Percentiles rank a stretch among this genome's conserved stretches.
These are phyloP conservation scores for Oncorhynchus clarkii DNA, from an alignment of 2,113 vertebrate genomes.

Conservation along the genomic window DNA sequence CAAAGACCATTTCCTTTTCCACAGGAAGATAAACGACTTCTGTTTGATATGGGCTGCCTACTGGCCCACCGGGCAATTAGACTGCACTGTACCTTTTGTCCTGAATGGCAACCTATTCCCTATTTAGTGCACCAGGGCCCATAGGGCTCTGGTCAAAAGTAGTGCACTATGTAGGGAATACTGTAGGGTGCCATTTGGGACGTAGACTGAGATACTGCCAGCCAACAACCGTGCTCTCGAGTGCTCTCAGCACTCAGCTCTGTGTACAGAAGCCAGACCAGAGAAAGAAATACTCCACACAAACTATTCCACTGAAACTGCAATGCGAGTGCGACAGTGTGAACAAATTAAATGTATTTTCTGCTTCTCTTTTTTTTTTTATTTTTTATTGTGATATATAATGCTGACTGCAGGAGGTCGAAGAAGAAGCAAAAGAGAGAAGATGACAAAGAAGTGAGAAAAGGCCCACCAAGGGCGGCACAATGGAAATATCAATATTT, in stretches of 20 bases:
- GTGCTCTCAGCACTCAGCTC: slow-evolving; percentile 23
- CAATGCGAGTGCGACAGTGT: slow-evolving; percentile 28
- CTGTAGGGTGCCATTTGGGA: no score
- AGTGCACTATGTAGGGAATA: no score
- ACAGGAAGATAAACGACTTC: slow-evolving; percentile 72
- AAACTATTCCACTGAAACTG: slow-evolving; percentile 54
- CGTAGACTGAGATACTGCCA: neutral
- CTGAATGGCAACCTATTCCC: no score
- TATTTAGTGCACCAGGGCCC: no score
- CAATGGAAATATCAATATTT: slow-evolving; percentile 64
- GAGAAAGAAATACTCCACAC: slow-evolving; percentile 53
- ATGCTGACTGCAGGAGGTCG: slow-evolving; percentile 48
- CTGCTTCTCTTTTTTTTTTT: neutral
- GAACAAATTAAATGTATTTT: slow-evolving; percentile 59
- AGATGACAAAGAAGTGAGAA: neutral
- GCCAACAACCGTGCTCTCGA: slow-evolving; percentile 40
- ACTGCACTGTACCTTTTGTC: slow-evolving; percentile 53
- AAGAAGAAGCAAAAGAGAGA: no score
- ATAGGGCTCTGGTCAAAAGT: no score
- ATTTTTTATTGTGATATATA: neutral
- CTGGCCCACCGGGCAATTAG: slow-evolving; percentile 70
- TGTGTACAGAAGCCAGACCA: slow-evolving; percentile 58
- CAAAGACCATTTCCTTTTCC: slow-evolving; percentile 71
- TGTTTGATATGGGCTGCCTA: slow-evolving; percentile 71
- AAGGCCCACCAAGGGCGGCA: slow-evolving; percentile 30